Evolutionary conservation across 2,888 invertebrate genomes (phyloP).

Genomic region (Polylopha cassiicola): DNA sequence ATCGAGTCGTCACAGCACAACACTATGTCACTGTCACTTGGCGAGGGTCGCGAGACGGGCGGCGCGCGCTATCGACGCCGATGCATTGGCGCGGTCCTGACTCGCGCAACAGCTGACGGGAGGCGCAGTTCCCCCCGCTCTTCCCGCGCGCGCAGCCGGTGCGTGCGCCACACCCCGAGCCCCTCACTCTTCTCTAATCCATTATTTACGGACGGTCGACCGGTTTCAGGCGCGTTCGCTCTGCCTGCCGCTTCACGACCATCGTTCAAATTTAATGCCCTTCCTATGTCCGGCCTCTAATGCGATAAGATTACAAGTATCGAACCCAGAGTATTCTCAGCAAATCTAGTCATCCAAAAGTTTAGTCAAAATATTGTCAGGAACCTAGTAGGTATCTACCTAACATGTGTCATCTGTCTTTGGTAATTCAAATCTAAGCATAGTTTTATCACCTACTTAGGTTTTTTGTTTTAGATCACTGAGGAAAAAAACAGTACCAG

Average conservation of each 20-base stretch:
- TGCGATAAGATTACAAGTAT: constrained; percentile 68
- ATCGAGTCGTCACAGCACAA: constrained; percentile 38
- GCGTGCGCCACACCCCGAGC: constrained; percentile 59
- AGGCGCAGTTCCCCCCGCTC: constrained; percentile 60
- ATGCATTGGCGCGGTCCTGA: constrained; percentile 73
- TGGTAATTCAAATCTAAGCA: too few relatives aligned
- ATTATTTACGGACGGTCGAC: constrained; percentile 76
- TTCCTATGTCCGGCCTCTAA: constrained; percentile 75
- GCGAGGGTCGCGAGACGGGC: constrained; percentile 44
- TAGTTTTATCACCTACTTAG: too few relatives aligned
- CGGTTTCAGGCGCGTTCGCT: constrained; percentile 73
- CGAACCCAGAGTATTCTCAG: constrained; percentile 34
- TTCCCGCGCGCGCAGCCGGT: constrained; percentile 63
- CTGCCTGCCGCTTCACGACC: constrained; percentile 62
- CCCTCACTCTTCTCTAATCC: constrained; percentile 71
- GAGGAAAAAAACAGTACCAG: too few relatives aligned
- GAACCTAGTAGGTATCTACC: too few relatives aligned
- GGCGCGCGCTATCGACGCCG: constrained; percentile 66
- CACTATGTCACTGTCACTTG: constrained; percentile 51
- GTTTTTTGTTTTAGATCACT: too few relatives aligned
- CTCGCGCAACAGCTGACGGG: constrained; percentile 77
- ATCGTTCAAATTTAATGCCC: constrained; percentile 75
- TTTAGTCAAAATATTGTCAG: too few relatives aligned
- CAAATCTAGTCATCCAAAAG: too few relatives aligned
- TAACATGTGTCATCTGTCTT: too few relatives aligned